Conservation (phyloP, 2,888 invertebrate genomes). For the Thera obeliscata region DNA sequence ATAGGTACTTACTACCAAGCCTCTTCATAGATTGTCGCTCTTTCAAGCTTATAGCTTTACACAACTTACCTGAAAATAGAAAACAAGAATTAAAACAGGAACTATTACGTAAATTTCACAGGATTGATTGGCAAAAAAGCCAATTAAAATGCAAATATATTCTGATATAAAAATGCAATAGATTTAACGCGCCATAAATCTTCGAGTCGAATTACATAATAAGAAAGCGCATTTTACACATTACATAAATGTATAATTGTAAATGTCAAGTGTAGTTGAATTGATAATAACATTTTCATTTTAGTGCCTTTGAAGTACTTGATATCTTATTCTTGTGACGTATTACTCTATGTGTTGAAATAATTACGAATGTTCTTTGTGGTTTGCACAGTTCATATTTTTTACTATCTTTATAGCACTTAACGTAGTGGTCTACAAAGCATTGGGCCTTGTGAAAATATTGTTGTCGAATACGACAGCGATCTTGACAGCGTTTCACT, state of each 20-base stretch:
- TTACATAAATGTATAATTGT: constrained; percentile 50
- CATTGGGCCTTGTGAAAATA: not conserved
- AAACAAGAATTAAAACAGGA: constrained; percentile 36
- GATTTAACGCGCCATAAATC: constrained; percentile 35
- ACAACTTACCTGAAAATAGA: constrained; percentile 61
- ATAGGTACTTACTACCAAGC: constrained; percentile 9
- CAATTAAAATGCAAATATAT: constrained; percentile 38
- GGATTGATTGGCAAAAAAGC: constrained; percentile 18
- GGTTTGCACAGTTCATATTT: no score
- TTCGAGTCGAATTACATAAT: constrained; percentile 42
- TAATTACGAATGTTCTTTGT: not conserved
- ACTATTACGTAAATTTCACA: constrained; percentile 15
- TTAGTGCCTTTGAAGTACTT: constrained; percentile 27
- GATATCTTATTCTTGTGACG: constrained; percentile 39
- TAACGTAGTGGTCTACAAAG: no score
- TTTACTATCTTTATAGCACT: no score
- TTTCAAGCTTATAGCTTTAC: not conserved
- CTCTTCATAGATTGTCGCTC: constrained; percentile 1
- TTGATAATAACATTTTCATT: constrained; percentile 52
- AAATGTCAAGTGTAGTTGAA: constrained; percentile 50
- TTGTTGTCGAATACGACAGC: no score
- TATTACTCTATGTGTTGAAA: not conserved
- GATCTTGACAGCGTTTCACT: no score
- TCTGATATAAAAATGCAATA: constrained; percentile 32
- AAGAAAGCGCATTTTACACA: constrained; percentile 48